Percentiles rank a stretch among this genome's conserved stretches.
Evolutionary conservation across 2,888 invertebrate genomes (phyloP).

Genomic region (Chloroclysta siterata): DNA sequence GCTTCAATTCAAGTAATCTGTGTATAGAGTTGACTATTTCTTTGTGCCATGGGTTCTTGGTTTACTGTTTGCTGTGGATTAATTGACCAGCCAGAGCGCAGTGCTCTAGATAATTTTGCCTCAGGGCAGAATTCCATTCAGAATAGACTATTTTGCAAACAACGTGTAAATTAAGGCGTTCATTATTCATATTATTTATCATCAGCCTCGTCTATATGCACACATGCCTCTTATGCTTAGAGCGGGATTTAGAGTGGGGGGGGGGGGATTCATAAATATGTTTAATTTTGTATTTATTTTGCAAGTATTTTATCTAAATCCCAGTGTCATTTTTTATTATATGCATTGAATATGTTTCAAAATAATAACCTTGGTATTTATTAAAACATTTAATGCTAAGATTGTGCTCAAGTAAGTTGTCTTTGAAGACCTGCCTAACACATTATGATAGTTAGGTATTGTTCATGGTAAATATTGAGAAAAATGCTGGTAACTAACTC

Average conservation of each 20-base stretch:
- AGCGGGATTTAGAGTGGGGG: too few relatives aligned
- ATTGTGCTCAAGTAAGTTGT: conserved; percentile 25
- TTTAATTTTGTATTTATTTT: conserved; percentile 1
- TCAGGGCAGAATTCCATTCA: too few relatives aligned
- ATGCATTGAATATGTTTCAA: conserved; percentile 8
- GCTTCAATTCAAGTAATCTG: conserved; percentile 33
- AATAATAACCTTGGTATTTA: conserved; percentile 38
- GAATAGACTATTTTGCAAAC: neutral
- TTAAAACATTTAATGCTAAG: conserved; percentile 37
- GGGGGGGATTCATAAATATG: neutral
- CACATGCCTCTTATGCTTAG: too few relatives aligned
- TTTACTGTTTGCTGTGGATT: neutral
- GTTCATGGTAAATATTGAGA: neutral
- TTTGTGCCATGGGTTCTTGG: neutral
- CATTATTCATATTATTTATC: neutral
- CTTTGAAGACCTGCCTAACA: neutral
- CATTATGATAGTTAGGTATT: neutral
- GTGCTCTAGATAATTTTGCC: neutral
- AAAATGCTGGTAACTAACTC: neutral
- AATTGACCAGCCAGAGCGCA: neutral
- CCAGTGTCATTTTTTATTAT: conserved; percentile 5
- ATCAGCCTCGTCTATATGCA: too few relatives aligned
- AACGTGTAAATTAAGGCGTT: neutral
- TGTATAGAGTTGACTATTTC: conserved; percentile 6
- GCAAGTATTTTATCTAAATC: conserved; percentile 5